Base-by-base conservation (phyloP, 2,888 invertebrate genomes). In the Neoscelio sp. region DNA sequence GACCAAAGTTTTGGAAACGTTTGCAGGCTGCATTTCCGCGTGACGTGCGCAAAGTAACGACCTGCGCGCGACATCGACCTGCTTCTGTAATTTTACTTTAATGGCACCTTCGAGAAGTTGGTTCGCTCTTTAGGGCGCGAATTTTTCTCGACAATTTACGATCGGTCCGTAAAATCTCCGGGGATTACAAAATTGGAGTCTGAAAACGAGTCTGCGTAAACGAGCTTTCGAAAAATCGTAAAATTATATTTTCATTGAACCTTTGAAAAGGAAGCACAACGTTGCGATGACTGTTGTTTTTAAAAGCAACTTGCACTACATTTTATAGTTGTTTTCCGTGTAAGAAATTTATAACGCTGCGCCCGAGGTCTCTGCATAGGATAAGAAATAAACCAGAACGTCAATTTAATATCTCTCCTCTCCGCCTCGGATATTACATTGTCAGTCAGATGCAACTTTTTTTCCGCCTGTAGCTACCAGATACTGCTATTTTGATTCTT, bases 341-440 rank as follows among this genome's bases (percentile, higher is more conserved):
- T 33, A 65, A 62, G 68, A 58, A 70, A 77, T 70, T 70, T 70
- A 77, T 70, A 77, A 77, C 64, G 54, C 58, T 20, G 30, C 52
- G 78, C 80, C 75, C 46, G 54, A 26, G 78, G 80, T 67, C 54
- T 52, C 23, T 35, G 42, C 46, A 15, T 30, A 38, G 70, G 77
- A 77, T 52, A 74, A 80, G 84, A 81, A 82, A 82, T 83, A 82
- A 82, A 82, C 73, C 79, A 64, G 77, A 79, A 80, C 81, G 80
- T 81, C 81, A 82, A 70, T 70, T 50, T 30, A 70, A 70, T 70
- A 60, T 70, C 82, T 82, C 81, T 80, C 78, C 80, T 68, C 62
- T 68, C 35, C 23, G 73, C 35, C 48, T 48, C 15, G 71, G 52
- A 70, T 73, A 80, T 80, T 77, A 77, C 73, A 77, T 77, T 80